phyloP scores from a whole-genome alignment of 2,797 vertebrate species.

The Siniperca obscura region DNA sequence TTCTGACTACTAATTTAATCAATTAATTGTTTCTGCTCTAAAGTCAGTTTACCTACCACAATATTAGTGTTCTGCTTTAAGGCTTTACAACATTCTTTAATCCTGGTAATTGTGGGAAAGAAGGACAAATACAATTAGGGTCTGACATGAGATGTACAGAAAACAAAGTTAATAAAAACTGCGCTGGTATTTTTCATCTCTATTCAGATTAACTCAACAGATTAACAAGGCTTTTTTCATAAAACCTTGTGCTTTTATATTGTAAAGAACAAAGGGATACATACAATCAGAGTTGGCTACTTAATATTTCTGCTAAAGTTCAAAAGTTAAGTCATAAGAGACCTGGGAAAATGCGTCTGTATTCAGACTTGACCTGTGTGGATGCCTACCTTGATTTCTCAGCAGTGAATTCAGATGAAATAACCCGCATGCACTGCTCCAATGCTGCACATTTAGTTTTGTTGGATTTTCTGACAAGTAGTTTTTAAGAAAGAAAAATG shows the following conservation, averaged over 20 bases:
- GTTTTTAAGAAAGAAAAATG: not conserved
- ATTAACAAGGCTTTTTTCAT: not conserved
- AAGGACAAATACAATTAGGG: not conserved
- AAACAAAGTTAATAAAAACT: too few relatives aligned
- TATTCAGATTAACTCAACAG: too few relatives aligned
- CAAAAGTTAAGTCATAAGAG: not conserved
- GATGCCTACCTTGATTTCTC: not conserved
- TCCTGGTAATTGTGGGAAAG: not conserved
- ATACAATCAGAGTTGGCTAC: not conserved
- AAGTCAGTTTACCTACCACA: not conserved
- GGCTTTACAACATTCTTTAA: not conserved
- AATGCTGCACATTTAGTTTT: not conserved
- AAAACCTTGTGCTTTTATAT: not conserved
- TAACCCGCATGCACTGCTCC: not conserved
- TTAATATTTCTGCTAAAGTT: not conserved
- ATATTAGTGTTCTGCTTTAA: not conserved
- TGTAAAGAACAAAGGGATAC: not conserved
- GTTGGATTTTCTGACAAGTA: not conserved
- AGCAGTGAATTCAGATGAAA: not conserved
- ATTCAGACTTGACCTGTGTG: not conserved
- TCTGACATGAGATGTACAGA: too few relatives aligned
- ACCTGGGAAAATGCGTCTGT: not conserved
- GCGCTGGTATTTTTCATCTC: too few relatives aligned
- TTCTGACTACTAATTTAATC: not conserved
- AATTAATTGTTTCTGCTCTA: not conserved